Evolutionary conservation across 2,113 vertebrate genomes (phyloP).

Genomic region (Gambusia holbrooki): DNA sequence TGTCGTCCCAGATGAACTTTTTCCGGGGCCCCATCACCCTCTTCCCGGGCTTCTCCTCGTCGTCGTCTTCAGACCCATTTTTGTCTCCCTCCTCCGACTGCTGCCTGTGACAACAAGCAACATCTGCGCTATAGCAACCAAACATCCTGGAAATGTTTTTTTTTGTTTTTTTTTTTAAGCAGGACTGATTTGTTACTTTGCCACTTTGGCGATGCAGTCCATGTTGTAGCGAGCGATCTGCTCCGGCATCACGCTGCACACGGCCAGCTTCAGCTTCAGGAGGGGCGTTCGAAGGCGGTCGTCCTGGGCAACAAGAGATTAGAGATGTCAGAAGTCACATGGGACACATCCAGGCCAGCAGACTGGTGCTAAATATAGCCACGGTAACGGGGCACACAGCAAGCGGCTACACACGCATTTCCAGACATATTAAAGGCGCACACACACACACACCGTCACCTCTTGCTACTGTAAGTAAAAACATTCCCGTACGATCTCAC

Average conservation of each 20-base stretch:
- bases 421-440: not conserved
- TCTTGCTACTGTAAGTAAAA: too few relatives aligned
- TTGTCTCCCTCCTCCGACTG: conserved; percentile 93
- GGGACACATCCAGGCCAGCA: not conserved
- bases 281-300: conserved; percentile 91
- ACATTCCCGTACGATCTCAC: conserved; percentile 58
- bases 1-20: conserved; percentile 97
- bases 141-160: not conserved
- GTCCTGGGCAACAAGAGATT: conserved; percentile 79
- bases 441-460: too few relatives aligned
- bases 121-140: not conserved
- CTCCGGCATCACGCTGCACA: conserved; percentile 95
- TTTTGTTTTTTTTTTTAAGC: too few relatives aligned
- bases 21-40: conserved; percentile 96
- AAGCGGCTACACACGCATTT: not conserved
- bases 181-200: conserved; percentile 77
- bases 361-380: conserved; percentile 19
- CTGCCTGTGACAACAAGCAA: conserved; percentile 75
- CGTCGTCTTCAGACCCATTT: conserved; percentile 95
- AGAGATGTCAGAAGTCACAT: not conserved
- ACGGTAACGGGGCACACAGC: not conserved
- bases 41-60: conserved; percentile 96
- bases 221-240: conserved; percentile 96
- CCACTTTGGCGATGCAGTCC: conserved; percentile 96
- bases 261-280: conserved; percentile 94